Conservation (phyloP, 2,113 vertebrate species). For the Toxotes jaculatrix region DNA sequence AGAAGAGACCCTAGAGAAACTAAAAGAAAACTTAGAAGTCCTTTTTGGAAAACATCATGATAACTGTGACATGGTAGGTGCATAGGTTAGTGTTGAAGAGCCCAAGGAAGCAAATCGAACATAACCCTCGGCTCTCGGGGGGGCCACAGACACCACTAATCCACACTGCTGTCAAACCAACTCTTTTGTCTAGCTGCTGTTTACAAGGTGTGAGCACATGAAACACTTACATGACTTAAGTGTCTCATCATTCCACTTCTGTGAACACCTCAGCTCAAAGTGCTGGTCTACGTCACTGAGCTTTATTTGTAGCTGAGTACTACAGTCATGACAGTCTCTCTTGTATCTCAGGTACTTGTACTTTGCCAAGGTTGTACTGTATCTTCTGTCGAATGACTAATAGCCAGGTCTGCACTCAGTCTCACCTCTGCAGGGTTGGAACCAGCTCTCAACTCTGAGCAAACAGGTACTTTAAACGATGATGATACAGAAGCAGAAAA, state of each 20-base stretch:
- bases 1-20: neutral
- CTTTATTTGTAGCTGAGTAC: conserved; percentile 46
- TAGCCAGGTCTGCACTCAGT: neutral
- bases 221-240: conserved; percentile 34
- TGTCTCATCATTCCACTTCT: conserved; percentile 62
- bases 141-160: neutral
- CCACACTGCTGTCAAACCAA: conserved; percentile 16
- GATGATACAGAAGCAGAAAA: conserved; percentile 36
- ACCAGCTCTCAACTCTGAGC: neutral
- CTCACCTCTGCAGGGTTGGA: conserved; percentile 3
- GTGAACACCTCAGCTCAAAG: conserved; percentile 44
- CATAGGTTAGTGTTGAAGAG: neutral
- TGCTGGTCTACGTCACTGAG: conserved; percentile 52
- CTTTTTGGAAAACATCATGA: neutral
- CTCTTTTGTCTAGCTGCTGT: conserved; percentile 35
- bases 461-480: conserved; percentile 63
- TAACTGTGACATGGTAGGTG: neutral
- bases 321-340: conserved; percentile 57
- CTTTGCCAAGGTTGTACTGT: conserved; percentile 73
- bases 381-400: conserved; percentile 61
- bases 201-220: conserved; percentile 39
- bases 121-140: neutral
- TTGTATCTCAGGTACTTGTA: conserved; percentile 52
- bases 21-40: neutral
- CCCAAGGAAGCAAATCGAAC: conserved; percentile 26